These are phyloP conservation scores for Tachycineta bicolor DNA, from an alignment of 2,113 vertebrate species.

Conservation along the genomic window DNA sequence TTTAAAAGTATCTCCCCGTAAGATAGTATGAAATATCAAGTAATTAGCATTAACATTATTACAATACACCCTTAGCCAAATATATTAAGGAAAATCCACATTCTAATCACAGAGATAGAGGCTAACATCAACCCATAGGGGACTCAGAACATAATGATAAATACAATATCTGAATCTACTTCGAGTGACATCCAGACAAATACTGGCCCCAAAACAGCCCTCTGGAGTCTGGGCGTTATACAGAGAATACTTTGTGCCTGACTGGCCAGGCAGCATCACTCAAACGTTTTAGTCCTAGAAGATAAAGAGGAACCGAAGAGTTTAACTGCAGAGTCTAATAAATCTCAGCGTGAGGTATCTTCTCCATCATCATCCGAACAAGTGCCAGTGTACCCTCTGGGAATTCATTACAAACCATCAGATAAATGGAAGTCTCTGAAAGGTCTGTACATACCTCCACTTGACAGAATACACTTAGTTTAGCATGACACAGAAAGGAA, in stretches of 20 bases:
- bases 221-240: slow-evolving; percentile 70
- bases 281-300: slow-evolving; percentile 75
- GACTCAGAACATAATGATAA: slow-evolving; percentile 75
- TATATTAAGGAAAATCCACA: slow-evolving; percentile 80
- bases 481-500: slow-evolving; percentile 75
- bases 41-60: slow-evolving; percentile 81
- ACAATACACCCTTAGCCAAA: slow-evolving; percentile 81
- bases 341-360: slow-evolving; percentile 75
- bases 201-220: slow-evolving; percentile 73
- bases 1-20: slow-evolving; percentile 79
- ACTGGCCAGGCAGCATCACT: slow-evolving; percentile 73
- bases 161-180: slow-evolving; percentile 77
- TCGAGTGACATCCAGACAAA: slow-evolving; percentile 77
- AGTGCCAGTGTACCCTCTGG: slow-evolving; percentile 70
- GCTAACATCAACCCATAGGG: slow-evolving; percentile 74
- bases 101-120: slow-evolving; percentile 80
- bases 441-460: slow-evolving; percentile 70
- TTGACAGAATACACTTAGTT: slow-evolving; percentile 75
- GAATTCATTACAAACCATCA: slow-evolving; percentile 68
- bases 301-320: slow-evolving; percentile 71
- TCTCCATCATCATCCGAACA: slow-evolving; percentile 67
- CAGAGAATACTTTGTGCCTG: slow-evolving; percentile 75
- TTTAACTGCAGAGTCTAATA: slow-evolving; percentile 75
- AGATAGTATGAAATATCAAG: slow-evolving; percentile 83
- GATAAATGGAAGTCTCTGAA: slow-evolving; percentile 69